Base-by-base conservation (phyloP, 2,888 invertebrate species). In the Leptopterna dolabrata region DNA sequence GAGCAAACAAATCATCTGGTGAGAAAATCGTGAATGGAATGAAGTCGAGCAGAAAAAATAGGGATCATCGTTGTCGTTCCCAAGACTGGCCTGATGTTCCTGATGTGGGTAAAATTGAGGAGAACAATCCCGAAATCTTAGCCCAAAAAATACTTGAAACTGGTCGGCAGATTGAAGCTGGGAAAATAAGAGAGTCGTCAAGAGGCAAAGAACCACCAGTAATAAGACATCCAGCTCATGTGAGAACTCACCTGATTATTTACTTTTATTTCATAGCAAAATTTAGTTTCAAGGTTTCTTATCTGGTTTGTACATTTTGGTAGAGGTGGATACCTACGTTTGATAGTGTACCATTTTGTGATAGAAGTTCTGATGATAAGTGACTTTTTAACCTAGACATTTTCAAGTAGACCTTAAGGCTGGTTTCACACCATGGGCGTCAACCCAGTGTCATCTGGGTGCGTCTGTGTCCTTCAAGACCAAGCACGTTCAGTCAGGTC, bases 21-120 rank as follows among this genome's bases (percentile, higher is more conserved):
- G 89, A 89, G 9, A 89, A 89, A 47, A 55, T 41, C 0, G 30
- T 87, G 4, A 89, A 88, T 81, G 87, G 88, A 41, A 70, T 88
- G 14, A 90, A 90, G 47, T 85, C 88, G 2, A 88, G 84, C 27
- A 85, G 90, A 16, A 90, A 90, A 86, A 90, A 87, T 29, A 55
- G 90, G 24, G 90, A 90, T 51, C 89, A 89, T 73, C 88, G 90
- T 13, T 89, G 90, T n/a, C 94, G 97, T 1, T 96, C 97, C 0
- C 97, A 97, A 91, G 97, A 97, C 91, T 97, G 97, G 97, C 97
- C 97, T 0, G 97, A 97, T 90, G 96, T 97, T 43, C 97, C 97
- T 0, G 97, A 97, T 90, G 95, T 97, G 83, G 96, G 96, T 0
- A 97, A 97, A 92, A 97, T 97, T 88, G 96, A 97, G 91, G 97